Conservation (phyloP, 1,140 invertebrate species). For the Heliconius melpomene region DNA sequence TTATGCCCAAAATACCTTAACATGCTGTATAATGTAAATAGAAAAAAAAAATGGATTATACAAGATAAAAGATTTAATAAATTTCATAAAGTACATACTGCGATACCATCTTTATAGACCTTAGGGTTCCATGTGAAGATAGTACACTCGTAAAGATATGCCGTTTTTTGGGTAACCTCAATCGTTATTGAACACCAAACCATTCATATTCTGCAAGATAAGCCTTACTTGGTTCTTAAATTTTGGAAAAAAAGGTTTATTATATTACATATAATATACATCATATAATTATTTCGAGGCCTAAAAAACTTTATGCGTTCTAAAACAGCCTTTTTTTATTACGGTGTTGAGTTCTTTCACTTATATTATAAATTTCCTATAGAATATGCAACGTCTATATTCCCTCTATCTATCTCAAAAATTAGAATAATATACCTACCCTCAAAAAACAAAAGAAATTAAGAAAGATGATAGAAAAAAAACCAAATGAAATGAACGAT, state of each 20-base stretch:
- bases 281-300: too few relatives aligned
- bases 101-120: constrained; percentile 25
- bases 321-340: too few relatives aligned
- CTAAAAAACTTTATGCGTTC: too few relatives aligned
- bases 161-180: constrained; percentile 15
- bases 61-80: neutral
- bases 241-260: neutral
- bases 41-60: neutral
- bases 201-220: neutral
- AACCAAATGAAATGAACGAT: neutral
- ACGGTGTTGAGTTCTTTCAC: too few relatives aligned
- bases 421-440: too few relatives aligned
- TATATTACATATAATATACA: neutral
- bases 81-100: neutral
- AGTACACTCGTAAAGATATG: constrained; percentile 18
- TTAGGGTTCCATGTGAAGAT: constrained; percentile 24
- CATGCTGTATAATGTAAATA: neutral
- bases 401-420: too few relatives aligned
- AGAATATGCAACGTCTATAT: too few relatives aligned
- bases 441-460: neutral
- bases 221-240: neutral
- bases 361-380: too few relatives aligned
- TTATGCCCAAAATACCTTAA: too few relatives aligned
- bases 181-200: constrained; percentile 13
- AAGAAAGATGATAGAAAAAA: neutral